A percentile compares a stretch with the other conserved stretches of the same genome.
Evolutionary conservation across 2,888 invertebrate species (phyloP).

Genomic region (Geophilus truncorum): DNA sequence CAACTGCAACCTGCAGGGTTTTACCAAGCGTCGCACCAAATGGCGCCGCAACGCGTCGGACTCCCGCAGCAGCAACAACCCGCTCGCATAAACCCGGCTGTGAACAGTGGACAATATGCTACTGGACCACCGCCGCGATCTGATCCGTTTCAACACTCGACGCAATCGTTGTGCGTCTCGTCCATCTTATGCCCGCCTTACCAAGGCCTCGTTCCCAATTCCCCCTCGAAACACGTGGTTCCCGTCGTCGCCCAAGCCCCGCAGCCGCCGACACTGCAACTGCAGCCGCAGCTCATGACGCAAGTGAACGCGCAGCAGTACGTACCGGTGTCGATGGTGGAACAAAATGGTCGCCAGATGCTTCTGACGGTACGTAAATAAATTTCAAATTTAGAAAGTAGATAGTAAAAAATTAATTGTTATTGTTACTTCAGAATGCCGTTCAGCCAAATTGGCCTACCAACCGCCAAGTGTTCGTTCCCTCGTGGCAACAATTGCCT

Average conservation of each 20-base stretch:
- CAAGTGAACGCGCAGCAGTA: slow-evolving; percentile 63
- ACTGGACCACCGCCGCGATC: too few species aligned
- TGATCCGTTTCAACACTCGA: slow-evolving; percentile 67
- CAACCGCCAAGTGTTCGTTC: slow-evolving; percentile 69
- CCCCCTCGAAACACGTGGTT: slow-evolving; percentile 66
- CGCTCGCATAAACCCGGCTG: slow-evolving; percentile 40
- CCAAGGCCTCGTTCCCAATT: slow-evolving; percentile 70
- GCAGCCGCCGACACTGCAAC: slow-evolving; percentile 62
- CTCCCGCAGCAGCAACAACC: slow-evolving; percentile 40
- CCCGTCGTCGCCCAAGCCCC: slow-evolving; percentile 54
- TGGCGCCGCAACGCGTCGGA: slow-evolving; percentile 41
- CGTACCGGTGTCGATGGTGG: slow-evolving; percentile 88
- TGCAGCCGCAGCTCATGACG: slow-evolving; percentile 70
- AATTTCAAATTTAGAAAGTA: neutral
- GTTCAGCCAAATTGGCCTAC: slow-evolving; percentile 66
- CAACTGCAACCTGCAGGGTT: slow-evolving; percentile 60
- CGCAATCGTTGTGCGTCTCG: slow-evolving; percentile 76
- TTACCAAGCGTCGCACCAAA: slow-evolving; percentile 45
- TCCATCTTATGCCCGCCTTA: slow-evolving; percentile 84
- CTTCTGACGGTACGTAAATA: slow-evolving; percentile 61
- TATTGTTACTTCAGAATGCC: slow-evolving; percentile 54
- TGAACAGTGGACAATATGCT: slow-evolving; percentile 46
- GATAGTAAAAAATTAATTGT: neutral
- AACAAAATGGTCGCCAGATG: slow-evolving; percentile 75
- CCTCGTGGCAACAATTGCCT: slow-evolving; percentile 77